Evolutionary conservation across 2,888 invertebrate species (phyloP), one percentile per base, ranked within the genome.

Genomic region (Loripinus fragilis): DNA sequence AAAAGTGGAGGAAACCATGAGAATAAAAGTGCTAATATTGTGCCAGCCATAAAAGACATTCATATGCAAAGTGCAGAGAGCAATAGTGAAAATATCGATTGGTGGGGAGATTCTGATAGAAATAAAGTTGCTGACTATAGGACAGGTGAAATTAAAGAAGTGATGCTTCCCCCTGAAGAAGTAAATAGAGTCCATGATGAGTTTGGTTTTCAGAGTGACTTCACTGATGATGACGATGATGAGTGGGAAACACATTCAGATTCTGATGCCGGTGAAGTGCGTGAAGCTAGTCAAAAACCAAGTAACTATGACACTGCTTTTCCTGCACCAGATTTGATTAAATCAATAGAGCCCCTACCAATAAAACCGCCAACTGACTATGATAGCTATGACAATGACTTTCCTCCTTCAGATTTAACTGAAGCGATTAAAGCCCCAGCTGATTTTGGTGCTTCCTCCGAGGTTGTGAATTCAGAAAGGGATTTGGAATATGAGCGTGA

Each of bases 161-260:
- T 71, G n/a, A 3, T 55, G 17, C 10, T 41, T 2, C 35, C 50
- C 15, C 35, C 52, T 23, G 35, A 35, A 55, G 35, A 38, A 55
- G 38, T 1, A 25, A 52, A 38, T 38, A 48, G 50, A 38, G 20
- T 5, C n/a, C 20, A 67, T 23, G 83, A 83, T 75, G 77, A 78
- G 12, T 81, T 68, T 74, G 78, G 69, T 28, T 81, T 77, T 76
- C 74, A 82, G 15, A 48, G 71, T 74, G 78, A 71, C 38, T 83
- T 79, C 76, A 73, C 78, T 33, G 67, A 81, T 66, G 75, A 72
- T 41, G 82, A 74, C 67, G 79, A 81, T 55, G 77, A 78, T 23
- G 33, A 79, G 5, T 80, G 76, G 74, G 78, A 78, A 5, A 74
- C 67, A 28, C 74, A 71, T 38, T 60, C 48, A 45, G 48, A 60